Base-by-base conservation (phyloP, 2,797 vertebrate species). In the Sciaenops ocellatus region DNA sequence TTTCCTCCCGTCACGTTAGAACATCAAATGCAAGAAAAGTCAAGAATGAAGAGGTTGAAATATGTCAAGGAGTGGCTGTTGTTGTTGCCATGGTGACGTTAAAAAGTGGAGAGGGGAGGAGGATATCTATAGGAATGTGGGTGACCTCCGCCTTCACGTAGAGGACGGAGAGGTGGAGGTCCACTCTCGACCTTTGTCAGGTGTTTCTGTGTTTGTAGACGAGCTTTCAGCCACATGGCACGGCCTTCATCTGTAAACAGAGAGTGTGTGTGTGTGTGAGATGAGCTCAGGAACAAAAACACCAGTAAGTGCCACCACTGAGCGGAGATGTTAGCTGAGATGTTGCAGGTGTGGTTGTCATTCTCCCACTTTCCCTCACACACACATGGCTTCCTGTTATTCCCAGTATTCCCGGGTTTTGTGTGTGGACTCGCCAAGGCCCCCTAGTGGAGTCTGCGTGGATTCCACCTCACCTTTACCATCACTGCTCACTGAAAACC, bases 401-500 rank as follows among this genome's bases (percentile, higher is more conserved):
- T 62, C 48, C 46, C 22, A 55, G 10, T 34, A 6, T 18, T 54
- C 63, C 44, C 16, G 11, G 2, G 22, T 9, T 55, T n/a, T 44
- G 34, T 47, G 4, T 1, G 4, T n/a, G 59, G 1, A 3, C 84
- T 81, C 77, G 64, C 66, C 55, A 81, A 54, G 24, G 56, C 90
- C 90, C 85, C 67, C 91, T 83, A 22, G 90, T 93, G 93, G 90
- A 34, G 1, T 0, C 13, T 17, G 13, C 12, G 24, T 38, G 28
- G 54, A 65, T 22, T 38, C 64, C 52, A 57, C 7, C 68, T 22
- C 17, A 10, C 11, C 30, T 51, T 62, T 41, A 18, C 54, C 8
- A 3, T 46, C 42, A 34, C 20, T 24, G 13, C n/a, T 16, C 44
- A 15, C 13, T 38, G 10, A 55, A 42, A 52, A 54, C 7, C 56